phyloP scores from a whole-genome alignment of 1,140 invertebrate genomes.

The Drosophila rhopaloa region DNA sequence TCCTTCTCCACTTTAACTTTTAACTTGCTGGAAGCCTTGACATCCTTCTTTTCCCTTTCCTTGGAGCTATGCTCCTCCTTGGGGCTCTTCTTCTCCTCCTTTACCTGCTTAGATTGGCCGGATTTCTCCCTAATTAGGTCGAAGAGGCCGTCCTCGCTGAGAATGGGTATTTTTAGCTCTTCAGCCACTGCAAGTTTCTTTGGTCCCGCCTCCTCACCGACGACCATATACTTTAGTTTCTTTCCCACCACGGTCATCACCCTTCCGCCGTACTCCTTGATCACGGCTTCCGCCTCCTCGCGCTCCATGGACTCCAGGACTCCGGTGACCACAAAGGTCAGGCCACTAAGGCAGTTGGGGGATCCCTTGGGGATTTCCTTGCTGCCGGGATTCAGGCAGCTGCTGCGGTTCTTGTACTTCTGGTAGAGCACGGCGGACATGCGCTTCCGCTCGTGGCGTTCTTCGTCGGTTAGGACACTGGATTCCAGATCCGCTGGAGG shows the following conservation, averaged over 20 bases:
- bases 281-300: slow-evolving; percentile 90
- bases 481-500: slow-evolving; percentile 46
- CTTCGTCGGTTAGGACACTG: slow-evolving; percentile 86
- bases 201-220: slow-evolving; percentile 93
- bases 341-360: slow-evolving; percentile 90
- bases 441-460: slow-evolving; percentile 88
- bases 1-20: slow-evolving; percentile 25
- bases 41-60: slow-evolving; percentile 21
- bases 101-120: slow-evolving; percentile 33
- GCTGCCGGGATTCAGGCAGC: slow-evolving; percentile 91
- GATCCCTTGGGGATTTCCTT: slow-evolving; percentile 94
- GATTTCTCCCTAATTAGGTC: slow-evolving; percentile 90
- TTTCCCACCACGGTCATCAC: slow-evolving; percentile 90
- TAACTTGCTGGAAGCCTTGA: neutral
- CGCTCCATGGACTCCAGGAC: slow-evolving; percentile 95
- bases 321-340: slow-evolving; percentile 94
- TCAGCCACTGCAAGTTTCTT: slow-evolving; percentile 93
- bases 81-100: slow-evolving; percentile 29
- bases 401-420: slow-evolving; percentile 90
- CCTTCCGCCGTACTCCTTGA: slow-evolving; percentile 93
- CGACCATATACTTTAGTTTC: slow-evolving; percentile 92
- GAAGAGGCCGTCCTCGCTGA: slow-evolving; percentile 94
- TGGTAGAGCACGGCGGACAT: slow-evolving; percentile 88
- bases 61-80: slow-evolving; percentile 47
- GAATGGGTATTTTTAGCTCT: slow-evolving; percentile 88